phyloP scores from a whole-genome alignment of 2,797 vertebrate genomes.

The Manis crassicaudata region DNA sequence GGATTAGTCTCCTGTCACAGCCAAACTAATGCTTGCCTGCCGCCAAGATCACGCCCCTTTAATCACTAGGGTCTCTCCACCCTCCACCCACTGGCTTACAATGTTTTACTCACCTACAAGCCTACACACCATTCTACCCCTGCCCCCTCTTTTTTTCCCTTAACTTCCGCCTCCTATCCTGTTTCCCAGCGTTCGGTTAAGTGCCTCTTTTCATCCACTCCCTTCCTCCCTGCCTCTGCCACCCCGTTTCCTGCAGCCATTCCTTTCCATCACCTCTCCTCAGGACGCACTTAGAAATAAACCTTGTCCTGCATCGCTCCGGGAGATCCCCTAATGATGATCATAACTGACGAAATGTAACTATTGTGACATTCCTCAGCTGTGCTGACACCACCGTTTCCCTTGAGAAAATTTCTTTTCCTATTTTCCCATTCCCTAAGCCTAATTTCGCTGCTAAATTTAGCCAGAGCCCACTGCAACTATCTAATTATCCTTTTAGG shows the following conservation, averaged over 20 bases:
- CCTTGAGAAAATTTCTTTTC: slow-evolving; percentile 66
- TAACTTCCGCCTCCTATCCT: slow-evolving; percentile 10
- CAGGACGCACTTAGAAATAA: slow-evolving; percentile 4
- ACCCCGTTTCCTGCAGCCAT: background rate
- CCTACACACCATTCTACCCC: background rate
- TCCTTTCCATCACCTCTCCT: slow-evolving; percentile 23
- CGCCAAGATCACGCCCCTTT: background rate
- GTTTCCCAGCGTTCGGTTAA: background rate
- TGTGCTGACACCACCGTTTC: slow-evolving; percentile 68
- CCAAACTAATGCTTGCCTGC: slow-evolving; percentile 13
- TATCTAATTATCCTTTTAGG: slow-evolving; percentile 75
- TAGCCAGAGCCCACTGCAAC: slow-evolving; percentile 59
- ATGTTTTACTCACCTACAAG: slow-evolving; percentile 24
- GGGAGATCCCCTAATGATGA: slow-evolving; percentile 59
- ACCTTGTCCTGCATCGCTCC: slow-evolving; percentile 5
- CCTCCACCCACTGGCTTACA: background rate
- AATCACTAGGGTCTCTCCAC: background rate
- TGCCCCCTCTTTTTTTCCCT: background rate
- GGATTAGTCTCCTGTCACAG: background rate
- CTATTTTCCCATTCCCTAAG: slow-evolving; percentile 55
- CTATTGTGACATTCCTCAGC: slow-evolving; percentile 73
- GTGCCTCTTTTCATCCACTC: background rate
- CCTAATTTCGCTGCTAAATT: slow-evolving; percentile 72
- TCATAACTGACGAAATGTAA: slow-evolving; percentile 68
- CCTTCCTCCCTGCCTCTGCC: background rate